Base-by-base conservation (phyloP, 2,797 vertebrate species). In the Crypturellus tataupa region DNA sequence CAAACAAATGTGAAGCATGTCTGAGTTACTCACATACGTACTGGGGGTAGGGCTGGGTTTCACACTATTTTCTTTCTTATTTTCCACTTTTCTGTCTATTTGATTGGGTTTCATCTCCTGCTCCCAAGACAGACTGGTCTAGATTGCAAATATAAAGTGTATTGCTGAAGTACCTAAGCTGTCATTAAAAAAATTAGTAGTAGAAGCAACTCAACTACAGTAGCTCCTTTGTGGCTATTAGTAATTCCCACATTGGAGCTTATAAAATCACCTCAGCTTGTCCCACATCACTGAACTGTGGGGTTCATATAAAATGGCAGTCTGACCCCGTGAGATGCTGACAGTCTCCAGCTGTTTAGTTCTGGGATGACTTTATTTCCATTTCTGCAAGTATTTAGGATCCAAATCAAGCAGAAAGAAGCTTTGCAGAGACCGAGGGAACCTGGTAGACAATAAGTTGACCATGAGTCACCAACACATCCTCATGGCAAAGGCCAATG, bases 21-120 rank as follows among this genome's bases (percentile, higher is more conserved):
- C 33, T 9, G 47, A 62, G 23, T 35, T 31, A n/a, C 62, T 25
- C 11, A 76, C 31, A 58, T 29, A 2, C 18, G 12, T 87, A 19
- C 11, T 73, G 56, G 21, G 10, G 18, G 0, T 44, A 71, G 11
- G 35, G 72, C 10, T 2, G 14, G 13, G 10, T 53, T 16, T 62
- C 20, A 2, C 4, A 62, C 4, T 35, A 7, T 51, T 69, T 76
- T 59, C 11, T 4, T 11, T 18, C 0, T 0, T 6, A 5, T 60
- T 89, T 92, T 78, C 20, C 6, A 29, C 13, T 85, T 80, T 82
- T 49, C 11, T 67, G 42, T 6, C 10, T 25, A 79, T 90, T 16
- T 62, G 0, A 20, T 56, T 4, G 2, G 14, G 5, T 82, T 90
- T 90, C 35, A 91, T 68, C 16, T 51, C 47, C 44, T 90, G 47